Base-by-base conservation (phyloP, 2,888 invertebrate species). In the Dolichopus griseipennis region DNA sequence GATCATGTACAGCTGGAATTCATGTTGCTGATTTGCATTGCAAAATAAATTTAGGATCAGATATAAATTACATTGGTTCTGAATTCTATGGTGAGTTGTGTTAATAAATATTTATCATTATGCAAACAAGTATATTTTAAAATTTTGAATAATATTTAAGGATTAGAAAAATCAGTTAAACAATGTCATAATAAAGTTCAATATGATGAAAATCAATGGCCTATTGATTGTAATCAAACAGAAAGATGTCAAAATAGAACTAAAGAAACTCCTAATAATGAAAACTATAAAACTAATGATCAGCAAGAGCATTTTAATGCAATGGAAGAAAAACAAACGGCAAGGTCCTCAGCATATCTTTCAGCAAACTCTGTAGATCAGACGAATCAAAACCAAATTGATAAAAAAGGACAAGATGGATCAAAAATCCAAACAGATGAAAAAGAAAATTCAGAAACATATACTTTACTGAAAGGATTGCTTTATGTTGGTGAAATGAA, bases 11-110 rank as follows among this genome's bases (percentile, higher is more conserved):
- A 12, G 67, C 64, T 8, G 43, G 68, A 61, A 63, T 66, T 22
- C 65, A 65, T 61, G 70, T 71, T 1, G 70, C 68, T 8, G 68
- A 68, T 61, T 61, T 69, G 9, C 64, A 61, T 15, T 65, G 68
- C 12, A 70, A 69, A 61, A 61, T 72, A 33, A 68, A 67, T 73
- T 77, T 85, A 67, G 84, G 84, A 8, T 82, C 81, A 72, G 83
- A 83, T 71, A 77, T 77, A 72, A 74, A 82, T 65, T 82, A 84
- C 74, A 85, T 84, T 76, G 84, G 84, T 61, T 82, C 80, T 74
- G 81, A 84, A 72, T 83, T 83, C 74, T 74, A 83, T 71, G 82
- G 82, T 83, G 75, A 75, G 74, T 72, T 66, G 43, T 37, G 12
- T 37, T 37, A 37, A 34, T 34, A 7, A 27, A 27, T 2, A 27